Base-by-base conservation (phyloP, 2,797 vertebrate genomes). In the Arremon brunneinucha region DNA sequence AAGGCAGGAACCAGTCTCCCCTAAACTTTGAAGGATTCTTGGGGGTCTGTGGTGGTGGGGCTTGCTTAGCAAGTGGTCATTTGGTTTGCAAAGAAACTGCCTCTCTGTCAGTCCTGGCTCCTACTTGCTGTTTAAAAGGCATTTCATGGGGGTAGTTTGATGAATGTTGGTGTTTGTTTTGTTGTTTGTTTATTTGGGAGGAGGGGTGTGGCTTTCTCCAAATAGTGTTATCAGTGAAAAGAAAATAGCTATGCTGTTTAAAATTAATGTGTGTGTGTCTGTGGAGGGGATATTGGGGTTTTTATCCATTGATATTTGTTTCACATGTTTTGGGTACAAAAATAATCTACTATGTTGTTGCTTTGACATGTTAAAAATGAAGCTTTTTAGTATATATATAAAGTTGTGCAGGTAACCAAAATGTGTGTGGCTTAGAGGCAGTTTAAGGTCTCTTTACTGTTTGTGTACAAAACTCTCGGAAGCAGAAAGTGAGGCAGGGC, bases 281-380 rank as follows among this genome's bases (percentile, higher is more conserved):
- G 5, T 27, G 70, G 11, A 53, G 6, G 21, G 30, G 7, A 3
- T 34, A 8, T 6, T 72, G 20, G 9, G 0, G 0, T 43, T 83
- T 86, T 79, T 47, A 77, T 81, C 60, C 21, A 55, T 13, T 81
- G 32, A n/a, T 69, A 41, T 12, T 74, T 82, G 22, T 63, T 52
- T 84, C n/a, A 72, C 0, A 0, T 79, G 22, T 35, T 88, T 83
- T 55, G 50, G 13, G 20, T 81, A 52, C 30, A 67, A 6, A 78
- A 80, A 21, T 20, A 35, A 59, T 49, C 6, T 78, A 14, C 53
- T 53, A 5, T 3, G 6, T 68, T 90, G 39, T 55, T 87, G 34
- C 60, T 79, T 87, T 81, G 13, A 41, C 8, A 6, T 72, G 19
- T 39, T 63, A n/a, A 83, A 93, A 82, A 28, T 32, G 14, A 76